These are phyloP conservation scores for Garra rufa DNA, from an alignment of 2,113 vertebrate species.

Conservation along the genomic window DNA sequence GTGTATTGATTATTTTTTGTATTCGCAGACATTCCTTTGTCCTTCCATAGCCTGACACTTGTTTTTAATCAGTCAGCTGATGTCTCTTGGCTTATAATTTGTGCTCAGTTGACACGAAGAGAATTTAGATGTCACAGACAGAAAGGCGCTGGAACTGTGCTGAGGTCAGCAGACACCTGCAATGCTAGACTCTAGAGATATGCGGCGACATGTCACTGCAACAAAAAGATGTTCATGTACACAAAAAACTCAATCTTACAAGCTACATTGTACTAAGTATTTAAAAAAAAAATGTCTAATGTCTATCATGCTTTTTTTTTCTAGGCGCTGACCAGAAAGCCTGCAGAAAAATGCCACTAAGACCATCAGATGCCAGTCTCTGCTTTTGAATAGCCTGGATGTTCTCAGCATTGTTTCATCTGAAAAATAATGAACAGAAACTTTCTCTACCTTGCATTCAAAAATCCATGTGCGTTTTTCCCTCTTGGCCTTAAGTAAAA, in stretches of 20 bases:
- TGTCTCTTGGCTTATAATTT: slow-evolving; percentile 78
- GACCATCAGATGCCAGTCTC: slow-evolving; percentile 1
- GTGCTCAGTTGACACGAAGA: slow-evolving; percentile 79
- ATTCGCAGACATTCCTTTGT: slow-evolving; percentile 80
- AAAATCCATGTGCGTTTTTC: slow-evolving; percentile 31
- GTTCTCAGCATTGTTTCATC: not conserved
- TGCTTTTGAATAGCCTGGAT: not conserved
- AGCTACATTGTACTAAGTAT: not conserved
- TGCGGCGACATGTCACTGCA: not conserved
- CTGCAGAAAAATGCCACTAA: not conserved
- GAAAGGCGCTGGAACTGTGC: slow-evolving; percentile 74
- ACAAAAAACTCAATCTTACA: not conserved
- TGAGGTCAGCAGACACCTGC: slow-evolving; percentile 66
- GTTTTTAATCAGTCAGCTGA: slow-evolving; percentile 80
- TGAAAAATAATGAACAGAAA: not conserved
- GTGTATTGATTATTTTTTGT: slow-evolving; percentile 75
- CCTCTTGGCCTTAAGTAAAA: slow-evolving; percentile 79
- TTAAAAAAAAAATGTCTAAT: too few species aligned
- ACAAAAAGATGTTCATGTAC: slow-evolving; percentile 4
- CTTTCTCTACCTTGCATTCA: not conserved
- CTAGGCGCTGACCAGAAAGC: not conserved
- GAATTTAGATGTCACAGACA: slow-evolving; percentile 71
- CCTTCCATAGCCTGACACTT: slow-evolving; percentile 77
- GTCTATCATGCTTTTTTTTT: not conserved
- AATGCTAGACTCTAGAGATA: not conserved